These are phyloP conservation scores for Rhinophrynus dorsalis DNA, from an alignment of 2,797 vertebrate genomes.

Conservation along the genomic window DNA sequence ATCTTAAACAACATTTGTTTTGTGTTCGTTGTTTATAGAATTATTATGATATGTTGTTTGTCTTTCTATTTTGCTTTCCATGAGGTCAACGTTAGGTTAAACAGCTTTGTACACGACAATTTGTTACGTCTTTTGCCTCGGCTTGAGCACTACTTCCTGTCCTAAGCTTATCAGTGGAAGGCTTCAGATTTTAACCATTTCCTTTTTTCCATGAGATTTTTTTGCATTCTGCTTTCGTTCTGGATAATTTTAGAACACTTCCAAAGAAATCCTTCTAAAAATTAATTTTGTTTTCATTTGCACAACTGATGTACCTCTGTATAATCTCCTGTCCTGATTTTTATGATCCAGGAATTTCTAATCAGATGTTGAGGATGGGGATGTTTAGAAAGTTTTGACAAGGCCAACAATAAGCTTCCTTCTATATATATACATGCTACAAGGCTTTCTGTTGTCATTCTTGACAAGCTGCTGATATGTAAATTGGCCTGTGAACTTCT, in stretches of 20 bases:
- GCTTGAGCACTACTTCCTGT: constrained; percentile 32
- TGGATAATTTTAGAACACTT: constrained; percentile 37
- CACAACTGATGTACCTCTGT: neutral
- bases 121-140: constrained; percentile 13
- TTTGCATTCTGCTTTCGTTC: neutral
- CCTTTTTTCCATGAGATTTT: constrained; percentile 48
- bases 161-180: constrained; percentile 34
- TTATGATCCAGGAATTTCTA: constrained; percentile 13
- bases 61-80: constrained; percentile 11
- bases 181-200: constrained; percentile 43
- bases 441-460: neutral
- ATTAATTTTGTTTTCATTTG: constrained; percentile 28
- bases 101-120: neutral
- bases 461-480: too few species aligned
- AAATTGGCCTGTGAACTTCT: too few species aligned
- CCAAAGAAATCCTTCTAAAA: constrained; percentile 1
- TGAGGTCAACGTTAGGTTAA: constrained; percentile 35
- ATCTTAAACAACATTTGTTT: neutral
- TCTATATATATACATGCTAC: constrained; percentile 25
- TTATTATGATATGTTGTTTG: constrained; percentile 41
- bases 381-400: constrained; percentile 26
- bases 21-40: constrained; percentile 23
- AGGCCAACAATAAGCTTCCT: constrained; percentile 22
- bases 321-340: constrained; percentile 17
- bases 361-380: constrained; percentile 35